These are phyloP conservation scores for Rhinogobius similis DNA, from an alignment of 2,113 vertebrate species.

Conservation along the genomic window DNA sequence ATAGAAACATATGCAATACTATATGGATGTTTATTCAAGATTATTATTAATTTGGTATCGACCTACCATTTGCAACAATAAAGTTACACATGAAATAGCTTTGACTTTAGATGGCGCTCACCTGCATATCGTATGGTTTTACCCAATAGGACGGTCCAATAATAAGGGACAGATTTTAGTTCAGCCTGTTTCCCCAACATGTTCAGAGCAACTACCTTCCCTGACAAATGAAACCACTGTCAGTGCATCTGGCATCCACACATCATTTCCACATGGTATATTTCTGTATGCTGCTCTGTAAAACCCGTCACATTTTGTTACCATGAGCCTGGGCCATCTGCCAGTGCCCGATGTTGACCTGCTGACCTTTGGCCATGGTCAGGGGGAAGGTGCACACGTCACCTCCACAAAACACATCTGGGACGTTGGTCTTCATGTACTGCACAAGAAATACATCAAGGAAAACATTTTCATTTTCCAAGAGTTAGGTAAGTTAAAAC, in stretches of 20 bases:
- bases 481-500: too few relatives aligned
- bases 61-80: too few relatives aligned
- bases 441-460: slow-evolving; percentile 55
- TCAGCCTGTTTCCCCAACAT: slow-evolving; percentile 74
- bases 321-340: slow-evolving; percentile 85
- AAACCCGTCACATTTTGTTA: slow-evolving; percentile 32
- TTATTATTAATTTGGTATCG: too few relatives aligned
- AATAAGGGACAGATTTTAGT: slow-evolving; percentile 82
- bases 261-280: neutral
- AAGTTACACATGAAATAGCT: too few relatives aligned
- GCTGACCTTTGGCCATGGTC: slow-evolving; percentile 63
- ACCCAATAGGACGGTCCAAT: slow-evolving; percentile 83
- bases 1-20: too few relatives aligned
- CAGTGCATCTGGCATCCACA: neutral
- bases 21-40: too few relatives aligned
- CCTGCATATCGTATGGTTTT: slow-evolving; percentile 84
- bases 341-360: slow-evolving; percentile 80
- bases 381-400: slow-evolving; percentile 83
- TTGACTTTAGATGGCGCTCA: slow-evolving; percentile 19
- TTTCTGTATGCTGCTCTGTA: neutral
- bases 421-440: slow-evolving; percentile 82
- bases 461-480: neutral
- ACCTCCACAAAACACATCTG: slow-evolving; percentile 79
- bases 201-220: slow-evolving; percentile 80
- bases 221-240: slow-evolving; percentile 55